Conservation (phyloP, 2,888 invertebrate genomes). For the Adelphocoris suturalis region DNA sequence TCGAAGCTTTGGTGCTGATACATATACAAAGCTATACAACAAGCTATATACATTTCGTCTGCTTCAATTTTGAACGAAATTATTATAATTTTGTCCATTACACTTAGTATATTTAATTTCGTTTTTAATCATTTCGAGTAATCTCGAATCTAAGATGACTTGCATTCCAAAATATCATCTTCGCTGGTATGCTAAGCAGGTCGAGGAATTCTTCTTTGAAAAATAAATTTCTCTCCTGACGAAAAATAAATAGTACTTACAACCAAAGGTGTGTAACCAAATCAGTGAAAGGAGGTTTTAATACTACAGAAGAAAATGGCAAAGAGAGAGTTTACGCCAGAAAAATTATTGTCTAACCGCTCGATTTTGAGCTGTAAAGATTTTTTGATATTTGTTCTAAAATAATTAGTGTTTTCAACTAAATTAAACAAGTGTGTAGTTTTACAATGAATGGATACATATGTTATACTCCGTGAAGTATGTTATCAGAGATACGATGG, state of each 20-base stretch:
- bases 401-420: background rate
- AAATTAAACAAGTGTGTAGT: background rate
- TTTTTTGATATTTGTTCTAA: too few species aligned
- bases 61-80: constrained; percentile 25
- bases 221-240: background rate
- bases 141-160: background rate
- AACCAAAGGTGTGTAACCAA: too few species aligned
- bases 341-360: constrained; percentile 50
- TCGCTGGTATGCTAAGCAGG: background rate
- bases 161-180: background rate
- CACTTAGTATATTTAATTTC: background rate
- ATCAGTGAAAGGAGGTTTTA: too few species aligned
- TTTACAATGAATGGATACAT: background rate
- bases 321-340: background rate
- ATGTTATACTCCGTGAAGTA: background rate
- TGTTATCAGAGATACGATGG: background rate
- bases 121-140: background rate
- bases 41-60: constrained; percentile 44
- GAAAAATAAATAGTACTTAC: too few species aligned
- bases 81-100: background rate
- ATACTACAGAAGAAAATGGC: background rate
- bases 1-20: constrained; percentile 52
- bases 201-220: constrained; percentile 7
- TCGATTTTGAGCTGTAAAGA: background rate
- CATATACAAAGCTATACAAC: constrained; percentile 55